Conservation (phyloP, 2,797 vertebrate species). For the Myotis daubentonii region DNA sequence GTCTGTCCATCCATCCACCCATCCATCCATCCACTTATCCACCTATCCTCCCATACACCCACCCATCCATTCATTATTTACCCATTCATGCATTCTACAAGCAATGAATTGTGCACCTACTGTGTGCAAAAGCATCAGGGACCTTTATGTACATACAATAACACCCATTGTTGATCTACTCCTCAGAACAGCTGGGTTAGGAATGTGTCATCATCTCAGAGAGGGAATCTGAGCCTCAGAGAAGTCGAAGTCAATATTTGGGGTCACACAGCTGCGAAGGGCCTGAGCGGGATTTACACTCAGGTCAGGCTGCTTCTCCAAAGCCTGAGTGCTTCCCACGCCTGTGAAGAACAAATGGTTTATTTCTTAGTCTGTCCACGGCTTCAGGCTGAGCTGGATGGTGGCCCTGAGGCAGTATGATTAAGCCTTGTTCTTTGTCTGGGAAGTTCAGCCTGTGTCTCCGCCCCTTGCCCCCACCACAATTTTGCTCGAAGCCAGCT, state of each 20-base stretch:
- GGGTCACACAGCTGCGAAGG: slow-evolving; percentile 47
- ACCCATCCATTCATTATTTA: neutral
- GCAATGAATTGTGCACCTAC: neutral
- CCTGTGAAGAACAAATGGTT: slow-evolving; percentile 62
- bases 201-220: neutral
- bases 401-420: slow-evolving; percentile 53
- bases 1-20: too few species aligned
- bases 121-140: neutral
- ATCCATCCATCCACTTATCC: neutral
- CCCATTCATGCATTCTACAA: neutral
- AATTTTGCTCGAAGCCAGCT: slow-evolving; percentile 43
- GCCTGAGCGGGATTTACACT: slow-evolving; percentile 36
- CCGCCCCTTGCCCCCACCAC: slow-evolving; percentile 27
- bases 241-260: slow-evolving; percentile 40
- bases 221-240: slow-evolving; percentile 34
- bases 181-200: neutral
- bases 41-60: neutral
- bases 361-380: slow-evolving; percentile 68
- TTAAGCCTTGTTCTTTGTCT: slow-evolving; percentile 75
- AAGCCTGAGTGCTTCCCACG: slow-evolving; percentile 36
- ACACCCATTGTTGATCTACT: neutral
- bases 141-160: neutral
- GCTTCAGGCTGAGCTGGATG: slow-evolving; percentile 63
- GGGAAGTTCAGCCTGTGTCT: slow-evolving; percentile 47
- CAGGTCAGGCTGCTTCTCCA: slow-evolving; percentile 48